Conservation (phyloP, 1,140 invertebrate species). For the Hesperophylax magnus region DNA sequence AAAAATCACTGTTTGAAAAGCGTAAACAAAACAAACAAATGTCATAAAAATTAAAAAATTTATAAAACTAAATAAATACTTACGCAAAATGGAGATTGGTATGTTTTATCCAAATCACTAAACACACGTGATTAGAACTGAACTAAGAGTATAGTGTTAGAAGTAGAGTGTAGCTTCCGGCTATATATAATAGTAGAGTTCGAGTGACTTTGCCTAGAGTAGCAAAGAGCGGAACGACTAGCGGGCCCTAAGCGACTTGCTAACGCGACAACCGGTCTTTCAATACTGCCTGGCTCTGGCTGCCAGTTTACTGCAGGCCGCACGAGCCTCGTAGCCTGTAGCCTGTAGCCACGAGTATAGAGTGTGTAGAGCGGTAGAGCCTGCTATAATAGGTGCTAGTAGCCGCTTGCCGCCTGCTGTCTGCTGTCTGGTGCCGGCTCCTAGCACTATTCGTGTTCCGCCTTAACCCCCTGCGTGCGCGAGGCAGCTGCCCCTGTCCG, state of each 20-base stretch:
- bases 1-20: too few relatives aligned
- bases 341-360: too few relatives aligned
- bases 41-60: too few relatives aligned
- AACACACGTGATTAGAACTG: too few relatives aligned
- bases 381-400: background rate
- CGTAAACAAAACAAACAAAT: too few relatives aligned
- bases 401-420: background rate
- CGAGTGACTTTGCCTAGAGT: background rate
- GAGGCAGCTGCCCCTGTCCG: background rate
- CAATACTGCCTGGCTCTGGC: background rate
- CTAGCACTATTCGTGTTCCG: background rate
- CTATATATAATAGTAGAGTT: background rate
- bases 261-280: slow-evolving; percentile 5
- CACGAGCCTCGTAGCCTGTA: too few relatives aligned
- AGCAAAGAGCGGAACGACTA: too few relatives aligned
- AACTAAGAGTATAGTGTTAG: background rate
- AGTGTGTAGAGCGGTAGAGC: too few relatives aligned
- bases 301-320: too few relatives aligned
- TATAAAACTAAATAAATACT: too few relatives aligned
- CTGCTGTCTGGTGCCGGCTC: background rate
- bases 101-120: too few relatives aligned
- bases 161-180: background rate
- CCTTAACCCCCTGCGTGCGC: slow-evolving; percentile 9
- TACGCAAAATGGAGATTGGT: too few relatives aligned
- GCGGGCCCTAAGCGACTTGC: background rate